A percentile compares a stretch with the other conserved stretches of the same genome.
These are phyloP conservation scores for Hippopotamyrus pictus DNA, from an alignment of 2,797 vertebrate genomes.

Conservation along the genomic window DNA sequence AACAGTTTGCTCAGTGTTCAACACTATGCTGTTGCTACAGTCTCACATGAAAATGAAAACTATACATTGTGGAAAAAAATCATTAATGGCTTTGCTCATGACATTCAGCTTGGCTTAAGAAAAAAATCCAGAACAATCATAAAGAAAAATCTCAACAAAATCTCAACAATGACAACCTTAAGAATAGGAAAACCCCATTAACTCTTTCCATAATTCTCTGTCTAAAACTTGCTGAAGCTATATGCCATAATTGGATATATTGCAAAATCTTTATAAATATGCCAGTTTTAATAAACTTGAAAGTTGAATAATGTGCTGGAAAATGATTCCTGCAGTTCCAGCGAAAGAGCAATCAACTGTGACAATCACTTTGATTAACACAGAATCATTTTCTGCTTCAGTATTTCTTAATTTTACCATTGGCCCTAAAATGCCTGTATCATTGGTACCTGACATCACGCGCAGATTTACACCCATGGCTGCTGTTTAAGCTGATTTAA, in stretches of 20 bases:
- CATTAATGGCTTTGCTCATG: not conserved
- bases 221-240: not conserved
- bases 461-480: conserved; percentile 63
- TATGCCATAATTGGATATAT: not conserved
- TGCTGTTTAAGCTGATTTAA: conserved; percentile 59
- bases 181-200: not conserved
- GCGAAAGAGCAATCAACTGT: not conserved
- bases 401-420: conserved; percentile 53
- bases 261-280: not conserved
- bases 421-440: conserved; percentile 58
- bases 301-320: not conserved
- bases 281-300: not conserved
- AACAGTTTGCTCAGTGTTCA: not conserved
- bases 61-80: not conserved
- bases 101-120: not conserved
- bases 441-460: conserved; percentile 42
- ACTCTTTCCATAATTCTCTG: not conserved
- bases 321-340: not conserved
- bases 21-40: not conserved
- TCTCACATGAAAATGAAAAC: not conserved
- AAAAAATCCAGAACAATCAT: not conserved
- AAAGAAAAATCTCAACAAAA: not conserved
- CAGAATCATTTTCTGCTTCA: conserved; percentile 46
- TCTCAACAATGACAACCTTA: not conserved
- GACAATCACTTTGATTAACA: conserved; percentile 32